Evolutionary conservation across 92 coral and sea anemone species (phyloP), one percentile per base, ranked within the genome.

Genomic region (Epizoanthus fatuus): DNA sequence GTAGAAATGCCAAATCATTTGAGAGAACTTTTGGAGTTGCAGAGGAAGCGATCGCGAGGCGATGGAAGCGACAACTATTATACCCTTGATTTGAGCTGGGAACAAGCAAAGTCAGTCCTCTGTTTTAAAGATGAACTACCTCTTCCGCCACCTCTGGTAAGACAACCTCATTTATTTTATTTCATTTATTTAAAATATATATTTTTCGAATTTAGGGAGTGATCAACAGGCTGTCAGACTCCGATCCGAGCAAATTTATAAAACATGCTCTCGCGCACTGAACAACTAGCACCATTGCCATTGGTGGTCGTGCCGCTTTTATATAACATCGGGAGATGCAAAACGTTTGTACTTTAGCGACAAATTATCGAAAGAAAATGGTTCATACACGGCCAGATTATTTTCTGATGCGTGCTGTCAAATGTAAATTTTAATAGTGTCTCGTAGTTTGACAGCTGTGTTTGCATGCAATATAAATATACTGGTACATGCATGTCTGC

Each of bases 81-180:
- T 51, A 63, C 57, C 49, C 70, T 86, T 22, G 62, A 86, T 67
- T 59, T 75, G 47, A 42, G 71, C 45, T 77, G 82, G 82, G 40
- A 52, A 44, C 44, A 9, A 3, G 70, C 82, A 59, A 69, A 67
- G 44, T 92, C 95, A 51, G 42, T 84, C 45, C 72, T 92, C 63
- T 37, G 70, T 55, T 84, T 81, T 66, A 39, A 86, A 13, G 93
- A 92, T 39, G 69, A 73, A 78, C 72, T 81, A 44, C 77, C 93
- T 84, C 94, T 93, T 59, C 98, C 98, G 22, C 82, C 82, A 62
- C 94, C 94, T 38, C 60, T 90, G 92, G 98, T 94, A 94, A 87
- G 91, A 75, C 32, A 14, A 20, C 10, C 38, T 38, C 35, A 29
- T 9, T 14, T 13, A 17, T n/a, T 52, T n/a, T 70, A 16, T 42